Conservation (phyloP, 2,888 invertebrate species). For the Andrena haemorrhoa region DNA sequence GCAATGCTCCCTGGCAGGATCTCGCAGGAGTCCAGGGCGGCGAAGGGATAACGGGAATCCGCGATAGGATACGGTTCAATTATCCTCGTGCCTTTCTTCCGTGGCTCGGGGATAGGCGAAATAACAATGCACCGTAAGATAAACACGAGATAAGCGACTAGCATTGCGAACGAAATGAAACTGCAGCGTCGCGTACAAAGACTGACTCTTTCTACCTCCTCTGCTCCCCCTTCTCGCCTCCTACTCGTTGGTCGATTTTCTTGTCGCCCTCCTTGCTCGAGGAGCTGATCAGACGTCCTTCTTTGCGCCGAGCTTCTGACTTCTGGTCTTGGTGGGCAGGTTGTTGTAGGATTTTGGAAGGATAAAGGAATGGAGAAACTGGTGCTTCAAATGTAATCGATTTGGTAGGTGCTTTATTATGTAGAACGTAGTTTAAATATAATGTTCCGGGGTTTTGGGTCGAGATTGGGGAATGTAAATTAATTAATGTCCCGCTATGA, state of each 20-base stretch:
- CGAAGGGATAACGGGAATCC: constrained; percentile 69
- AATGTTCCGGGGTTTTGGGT: too few relatives aligned
- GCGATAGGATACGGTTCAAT: constrained; percentile 78
- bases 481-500: too few relatives aligned
- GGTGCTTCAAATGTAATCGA: too few relatives aligned
- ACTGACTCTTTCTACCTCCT: constrained; percentile 8
- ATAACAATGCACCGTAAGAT: constrained; percentile 81
- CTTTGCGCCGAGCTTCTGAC: neutral
- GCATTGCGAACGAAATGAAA: constrained; percentile 77
- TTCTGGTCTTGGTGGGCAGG: neutral
- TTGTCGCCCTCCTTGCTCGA: neutral
- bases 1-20: constrained; percentile 55
- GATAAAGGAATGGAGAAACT: neutral
- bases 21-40: constrained; percentile 44
- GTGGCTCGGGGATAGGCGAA: constrained; percentile 64
- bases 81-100: constrained; percentile 77
- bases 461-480: too few relatives aligned
- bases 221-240: constrained; percentile 18
- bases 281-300: constrained; percentile 6
- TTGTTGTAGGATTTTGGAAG: neutral
- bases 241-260: constrained; percentile 9
- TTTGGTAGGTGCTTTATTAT: too few relatives aligned
- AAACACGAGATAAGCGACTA: constrained; percentile 79
- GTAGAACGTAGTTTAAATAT: too few relatives aligned
- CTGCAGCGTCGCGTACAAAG: constrained; percentile 58